Evolutionary conservation across 1,140 invertebrate species (phyloP), one percentile per base, ranked within the genome.

Genomic region (Belonocnema kinseyi): DNA sequence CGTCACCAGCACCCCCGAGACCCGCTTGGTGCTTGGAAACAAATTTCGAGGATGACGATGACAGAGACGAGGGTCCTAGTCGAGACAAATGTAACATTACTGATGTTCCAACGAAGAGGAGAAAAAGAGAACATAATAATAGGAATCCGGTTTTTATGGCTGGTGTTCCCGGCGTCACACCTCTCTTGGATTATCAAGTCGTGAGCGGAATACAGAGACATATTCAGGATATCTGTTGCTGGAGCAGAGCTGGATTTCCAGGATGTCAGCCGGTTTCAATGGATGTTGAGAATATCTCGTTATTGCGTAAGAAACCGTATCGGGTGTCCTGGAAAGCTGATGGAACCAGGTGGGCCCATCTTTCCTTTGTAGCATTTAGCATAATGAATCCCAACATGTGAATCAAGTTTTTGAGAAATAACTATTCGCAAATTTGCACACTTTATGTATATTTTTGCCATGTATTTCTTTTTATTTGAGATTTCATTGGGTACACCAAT

Each of bases 281-380:
- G 98, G 95, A 97, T 85, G 89, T 92, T 4, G 86, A 94, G 0
- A 99, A 99, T 91, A 93, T 99, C 14, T 92, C 89, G 58, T 92
- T 95, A 12, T 89, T 99, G 1, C 90, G 93, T 61, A 86, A 95
- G 79, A 97, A 97, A 87, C 96, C 95, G 0, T 99, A 99, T 86
- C 95, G 95, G 87, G 98, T 99, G 5, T 99, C 98, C 0, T 99
- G 99, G 99, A 99, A 99, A 90, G 99, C 99, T 16, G 99, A 99
- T 92, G 99, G 99, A 33, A 97, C 96, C 16, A 95, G 61, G 61
- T 66, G 6, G 10, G 33, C n/a, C 8, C 16, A 17, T 54, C 0
- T 17, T 98, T 94, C 96, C 87, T 78, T 66, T 10, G 21, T n/a
- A 16, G 13, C 10, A 21, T 74, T 71, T 61, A 12, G 40, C 3